phyloP scores from a whole-genome alignment of 2,113 vertebrate species.

The Ia io region DNA sequence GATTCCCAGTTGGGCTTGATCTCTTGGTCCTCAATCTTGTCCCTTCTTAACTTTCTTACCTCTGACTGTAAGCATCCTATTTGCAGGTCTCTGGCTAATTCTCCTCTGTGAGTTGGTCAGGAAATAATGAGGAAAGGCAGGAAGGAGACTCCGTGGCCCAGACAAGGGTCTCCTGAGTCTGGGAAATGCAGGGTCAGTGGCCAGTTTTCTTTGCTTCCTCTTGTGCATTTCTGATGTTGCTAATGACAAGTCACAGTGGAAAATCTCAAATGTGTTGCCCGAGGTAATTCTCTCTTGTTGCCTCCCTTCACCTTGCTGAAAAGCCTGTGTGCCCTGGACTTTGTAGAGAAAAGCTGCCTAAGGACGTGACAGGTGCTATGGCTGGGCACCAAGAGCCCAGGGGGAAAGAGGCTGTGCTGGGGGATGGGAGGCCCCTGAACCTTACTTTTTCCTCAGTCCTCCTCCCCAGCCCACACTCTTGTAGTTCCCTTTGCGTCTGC shows the following conservation, averaged over 20 bases:
- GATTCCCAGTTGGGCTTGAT: background rate
- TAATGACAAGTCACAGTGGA: background rate
- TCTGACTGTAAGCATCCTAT: background rate
- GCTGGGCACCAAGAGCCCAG: background rate
- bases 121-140: slow-evolving; percentile 5
- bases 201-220: background rate
- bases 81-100: background rate
- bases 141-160: background rate
- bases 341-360: background rate
- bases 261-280: background rate
- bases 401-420: background rate
- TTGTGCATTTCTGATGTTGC: background rate
- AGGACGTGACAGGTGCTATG: background rate
- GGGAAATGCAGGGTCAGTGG: background rate
- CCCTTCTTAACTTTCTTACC: background rate
- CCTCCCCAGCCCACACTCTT: background rate
- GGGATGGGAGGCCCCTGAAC: too few species aligned
- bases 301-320: background rate
- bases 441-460: background rate
- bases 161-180: background rate
- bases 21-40: background rate
- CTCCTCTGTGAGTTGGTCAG: background rate
- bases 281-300: background rate
- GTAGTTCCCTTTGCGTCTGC: background rate
- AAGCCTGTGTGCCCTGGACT: background rate